Base-by-base conservation (phyloP, 2,888 invertebrate species). In the Caenorhabditis uteleia region DNA sequence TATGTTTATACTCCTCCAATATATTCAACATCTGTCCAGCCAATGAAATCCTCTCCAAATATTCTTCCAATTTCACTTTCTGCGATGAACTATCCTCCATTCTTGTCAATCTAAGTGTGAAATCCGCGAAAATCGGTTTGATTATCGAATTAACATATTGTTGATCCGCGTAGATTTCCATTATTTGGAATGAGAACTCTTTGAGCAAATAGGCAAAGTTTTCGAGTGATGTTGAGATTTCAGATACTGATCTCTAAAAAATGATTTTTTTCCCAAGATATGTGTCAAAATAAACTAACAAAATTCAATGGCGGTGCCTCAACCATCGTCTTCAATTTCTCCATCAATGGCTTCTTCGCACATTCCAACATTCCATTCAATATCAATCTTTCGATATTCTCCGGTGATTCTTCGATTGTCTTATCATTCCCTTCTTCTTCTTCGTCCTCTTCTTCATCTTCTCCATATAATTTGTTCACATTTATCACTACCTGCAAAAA, bases 291-390 rank as follows among this genome's bases (percentile, higher is more conserved):
- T 20, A 47, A 2, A 29, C 46, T 36, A 16, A 59, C 59, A 42
- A 59, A 66, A 39, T 66, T 60, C 12, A 59, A 23, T 0, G 66
- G 66, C 14, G 66, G 66, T 10, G 59, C 43, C 26, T 66, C 66
- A 20, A 56, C 47, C 59, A 60, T 59, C 3, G 48, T 43, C 6
- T 18, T 48, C 34, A 66, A 18, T 21, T 66, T 55, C 8, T 50
- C 51, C 0, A 53, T 29, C 26, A 66, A 14, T 4, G 66, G 59
- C 18, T 51, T 39, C 18, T 56, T 58, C 3, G 59, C 59, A 31
- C 51, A 47, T 23, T 66, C 59, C 26, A 66, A 23, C 1, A 66
- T 20, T 6, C 66, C 66, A 25, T 51, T 49, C 2, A 60, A 47
- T 6, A 66, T 51, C 7, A 66, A 53, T 29, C 45, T 33, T 23